Base-by-base conservation (phyloP, 30 jellyfish, hydroid and myxozoan species). In the Cassiopea andromeda region DNA sequence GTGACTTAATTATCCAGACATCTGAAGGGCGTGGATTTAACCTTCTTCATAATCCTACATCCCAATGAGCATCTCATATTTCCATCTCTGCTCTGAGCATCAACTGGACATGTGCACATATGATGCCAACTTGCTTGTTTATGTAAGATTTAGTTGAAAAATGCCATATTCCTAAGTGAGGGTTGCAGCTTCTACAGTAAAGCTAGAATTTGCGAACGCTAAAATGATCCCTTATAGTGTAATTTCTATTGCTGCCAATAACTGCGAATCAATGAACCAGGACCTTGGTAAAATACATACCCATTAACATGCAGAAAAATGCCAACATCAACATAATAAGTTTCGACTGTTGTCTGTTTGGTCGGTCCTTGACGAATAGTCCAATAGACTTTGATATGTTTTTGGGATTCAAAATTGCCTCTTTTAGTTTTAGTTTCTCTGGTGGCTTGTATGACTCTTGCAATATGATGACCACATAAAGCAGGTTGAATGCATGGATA, bases 371-470 rank as follows among this genome's bases (percentile, higher is more conserved):
- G 44, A 75, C 7, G 47, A 92, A 66, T 48, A 96, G 90, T 64
- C 68, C 50, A 17, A 87, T 66, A 10, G 92, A 49, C 14, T 75
- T 88, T 4, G 60, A 78, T 6, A 78, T 13, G 71, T 78, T 60
- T 43, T 85, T 73, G 19, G 47, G 60, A 44, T 47, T 68, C 44
- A 72, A 77, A 17, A 78, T 27, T 9, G 77, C 79, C 19, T 77
- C 85, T 17, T 74, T 58, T 10, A 84, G 45, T 38, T 60, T 73
- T 64, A 81, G 58, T 48, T 82, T 77, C 47, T 74, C 81, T 6
- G 75, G 79, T 43, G 97, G 91, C 60, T 48, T 60, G 70, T 85
- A 83, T 2, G 99, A 96, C 73, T 96, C 98, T 54, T 82, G 84
- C 48, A 96, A 68, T 46, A 82, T 50, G 44, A 73, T 46, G 15